Conservation (phyloP, 2,113 vertebrate genomes). For the Taurulus bubalis region DNA sequence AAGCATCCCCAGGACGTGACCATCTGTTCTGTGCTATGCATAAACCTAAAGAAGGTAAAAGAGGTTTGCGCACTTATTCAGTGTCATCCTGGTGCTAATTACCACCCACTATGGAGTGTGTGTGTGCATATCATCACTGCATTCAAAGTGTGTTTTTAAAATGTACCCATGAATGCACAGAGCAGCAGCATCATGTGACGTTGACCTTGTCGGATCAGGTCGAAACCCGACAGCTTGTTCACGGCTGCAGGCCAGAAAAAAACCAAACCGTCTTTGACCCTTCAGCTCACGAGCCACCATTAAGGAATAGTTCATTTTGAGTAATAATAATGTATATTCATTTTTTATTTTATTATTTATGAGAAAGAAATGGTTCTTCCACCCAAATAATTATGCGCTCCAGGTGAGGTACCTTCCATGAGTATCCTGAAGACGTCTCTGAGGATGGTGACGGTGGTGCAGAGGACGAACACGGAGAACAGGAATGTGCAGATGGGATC, state of each 20-base stretch:
- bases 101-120: no score
- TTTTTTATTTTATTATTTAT: no score
- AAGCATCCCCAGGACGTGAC: slow-evolving; percentile 23
- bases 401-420: slow-evolving; percentile 90
- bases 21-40: slow-evolving; percentile 36
- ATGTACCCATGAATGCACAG: neutral
- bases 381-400: neutral
- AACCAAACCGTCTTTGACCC: no score
- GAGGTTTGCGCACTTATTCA: neutral
- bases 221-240: slow-evolving; percentile 15
- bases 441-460: slow-evolving; percentile 94
- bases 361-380: no score
- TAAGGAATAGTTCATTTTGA: neutral
- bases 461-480: slow-evolving; percentile 94
- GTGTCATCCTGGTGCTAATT: neutral
- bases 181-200: neutral
- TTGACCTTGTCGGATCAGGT: slow-evolving; percentile 22
- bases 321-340: no score
- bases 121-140: no score
- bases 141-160: neutral
- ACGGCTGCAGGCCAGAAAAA: neutral
- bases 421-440: slow-evolving; percentile 94
- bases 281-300: neutral
- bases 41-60: neutral
- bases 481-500: slow-evolving; percentile 98